Percentiles rank a stretch among this genome's conserved stretches.
phyloP scores from a whole-genome alignment of 2,113 vertebrate species.

The Calidris pugnax region DNA sequence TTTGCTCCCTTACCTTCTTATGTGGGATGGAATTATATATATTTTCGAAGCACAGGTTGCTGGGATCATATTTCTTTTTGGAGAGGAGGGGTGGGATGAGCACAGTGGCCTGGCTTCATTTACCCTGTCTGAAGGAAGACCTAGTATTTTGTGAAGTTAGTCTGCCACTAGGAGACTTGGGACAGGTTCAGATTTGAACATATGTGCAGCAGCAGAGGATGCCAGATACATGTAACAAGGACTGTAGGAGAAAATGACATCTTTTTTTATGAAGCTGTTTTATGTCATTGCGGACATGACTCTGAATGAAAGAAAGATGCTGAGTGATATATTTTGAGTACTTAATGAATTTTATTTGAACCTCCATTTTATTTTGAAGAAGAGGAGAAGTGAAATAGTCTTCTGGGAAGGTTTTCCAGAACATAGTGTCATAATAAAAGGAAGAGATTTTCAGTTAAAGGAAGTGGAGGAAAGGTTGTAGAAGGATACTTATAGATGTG shows the following conservation, averaged over 20 bases:
- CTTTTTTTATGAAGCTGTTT: neutral
- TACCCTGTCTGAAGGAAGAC: neutral
- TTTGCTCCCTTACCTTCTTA: neutral
- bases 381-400: neutral
- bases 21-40: rapidly evolving
- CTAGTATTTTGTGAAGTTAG: neutral
- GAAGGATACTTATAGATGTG: neutral
- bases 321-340: neutral
- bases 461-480: neutral
- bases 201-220: neutral
- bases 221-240: neutral
- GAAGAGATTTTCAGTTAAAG: neutral
- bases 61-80: neutral
- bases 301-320: neutral
- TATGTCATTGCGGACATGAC: neutral
- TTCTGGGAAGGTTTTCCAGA: neutral
- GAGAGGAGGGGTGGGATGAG: neutral
- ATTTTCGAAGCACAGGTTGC: neutral
- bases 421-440: neutral
- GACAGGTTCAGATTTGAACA: neutral
- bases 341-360: neutral
- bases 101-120: neutral
- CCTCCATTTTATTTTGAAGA: neutral
- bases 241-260: neutral
- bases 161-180: neutral